Evolutionary conservation across 2,797 vertebrate species (phyloP).

Genomic region (Capromys pilorides): DNA sequence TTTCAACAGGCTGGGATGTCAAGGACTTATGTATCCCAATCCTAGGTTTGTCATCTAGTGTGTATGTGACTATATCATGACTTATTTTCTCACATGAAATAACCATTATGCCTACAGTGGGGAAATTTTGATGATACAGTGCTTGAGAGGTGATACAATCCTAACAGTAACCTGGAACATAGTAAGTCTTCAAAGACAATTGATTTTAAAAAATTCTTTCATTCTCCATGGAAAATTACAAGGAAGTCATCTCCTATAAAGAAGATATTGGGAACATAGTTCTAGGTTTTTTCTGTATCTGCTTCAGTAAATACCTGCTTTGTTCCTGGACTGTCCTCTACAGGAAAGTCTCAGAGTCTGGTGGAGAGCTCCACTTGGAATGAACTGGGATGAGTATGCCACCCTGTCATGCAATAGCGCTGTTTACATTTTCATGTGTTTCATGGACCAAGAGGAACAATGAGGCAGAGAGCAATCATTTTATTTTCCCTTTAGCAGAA

Average conservation of each 20-base stretch:
- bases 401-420: conserved; percentile 74
- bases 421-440: conserved; percentile 79
- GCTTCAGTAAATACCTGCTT: conserved; percentile 64
- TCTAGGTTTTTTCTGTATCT: conserved; percentile 75
- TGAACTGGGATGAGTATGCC: conserved; percentile 75
- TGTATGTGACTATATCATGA: not conserved
- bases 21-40: not conserved
- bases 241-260: not conserved
- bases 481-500: conserved; percentile 68
- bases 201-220: not conserved
- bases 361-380: conserved; percentile 67
- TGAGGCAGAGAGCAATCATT: conserved; percentile 69
- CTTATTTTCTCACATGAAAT: not conserved
- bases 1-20: not conserved
- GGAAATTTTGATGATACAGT: not conserved
- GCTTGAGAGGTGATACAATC: not conserved
- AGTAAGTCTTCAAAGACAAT: conserved; percentile 1
- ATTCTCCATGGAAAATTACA: not conserved
- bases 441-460: conserved; percentile 76
- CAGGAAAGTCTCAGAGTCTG: conserved; percentile 79
- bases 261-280: conserved; percentile 22
- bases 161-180: not conserved
- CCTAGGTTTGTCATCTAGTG: not conserved
- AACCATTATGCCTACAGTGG: not conserved
- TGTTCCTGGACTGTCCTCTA: conserved; percentile 72